Evolutionary conservation across 2,888 invertebrate genomes (phyloP).

Genomic region (Pristionchus maxplancki): DNA sequence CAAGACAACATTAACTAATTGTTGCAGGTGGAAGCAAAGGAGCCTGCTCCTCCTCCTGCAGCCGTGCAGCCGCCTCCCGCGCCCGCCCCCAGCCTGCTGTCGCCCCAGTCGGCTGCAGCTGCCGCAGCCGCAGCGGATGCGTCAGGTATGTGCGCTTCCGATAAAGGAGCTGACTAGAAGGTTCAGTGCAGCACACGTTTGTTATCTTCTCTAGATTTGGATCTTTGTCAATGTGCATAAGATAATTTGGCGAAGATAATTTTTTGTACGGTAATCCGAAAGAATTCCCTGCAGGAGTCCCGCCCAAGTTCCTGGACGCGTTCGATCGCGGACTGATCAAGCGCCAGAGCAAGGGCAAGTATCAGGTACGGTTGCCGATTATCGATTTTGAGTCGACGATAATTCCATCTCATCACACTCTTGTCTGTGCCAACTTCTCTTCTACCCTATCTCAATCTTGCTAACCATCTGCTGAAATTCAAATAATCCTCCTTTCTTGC

Average conservation of each 20-base stretch:
- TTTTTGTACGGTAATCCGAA: background rate
- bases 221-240: too few relatives aligned
- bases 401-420: background rate
- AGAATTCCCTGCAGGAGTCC: background rate
- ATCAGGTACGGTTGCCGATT: conserved; percentile 64
- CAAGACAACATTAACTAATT: background rate
- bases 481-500: background rate
- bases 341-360: conserved; percentile 76
- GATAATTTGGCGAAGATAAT: too few relatives aligned
- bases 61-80: background rate
- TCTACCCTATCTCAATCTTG: background rate
- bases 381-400: background rate
- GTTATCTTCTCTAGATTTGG: too few relatives aligned
- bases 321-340: conserved; percentile 76
- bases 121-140: background rate
- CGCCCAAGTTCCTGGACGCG: conserved; percentile 68
- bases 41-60: background rate
- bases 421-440: background rate
- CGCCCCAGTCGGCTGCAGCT: background rate
- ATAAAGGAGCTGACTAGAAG: background rate
- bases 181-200: too few relatives aligned
- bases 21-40: background rate
- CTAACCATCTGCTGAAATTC: background rate
- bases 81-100: background rate
- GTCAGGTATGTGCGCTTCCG: background rate